Evolutionary conservation across 2,888 invertebrate species (phyloP).

Genomic region (Schrankia costaestrigalis): DNA sequence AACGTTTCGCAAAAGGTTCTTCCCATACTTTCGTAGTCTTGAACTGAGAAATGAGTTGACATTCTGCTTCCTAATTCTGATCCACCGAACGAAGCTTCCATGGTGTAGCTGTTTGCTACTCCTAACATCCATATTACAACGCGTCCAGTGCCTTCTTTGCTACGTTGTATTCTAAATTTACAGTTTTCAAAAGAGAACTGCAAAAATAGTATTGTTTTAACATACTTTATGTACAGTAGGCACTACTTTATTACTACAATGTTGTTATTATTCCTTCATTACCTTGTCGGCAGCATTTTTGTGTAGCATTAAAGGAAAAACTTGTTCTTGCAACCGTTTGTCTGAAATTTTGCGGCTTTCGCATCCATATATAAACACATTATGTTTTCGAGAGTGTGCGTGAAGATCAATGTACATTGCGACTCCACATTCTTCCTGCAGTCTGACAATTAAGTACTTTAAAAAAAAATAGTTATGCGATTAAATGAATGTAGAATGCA

Average conservation of each 20-base stretch:
- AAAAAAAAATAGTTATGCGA: neutral
- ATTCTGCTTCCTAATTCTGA: slow-evolving; percentile 90
- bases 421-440: slow-evolving; percentile 94
- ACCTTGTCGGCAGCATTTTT: slow-evolving; percentile 95
- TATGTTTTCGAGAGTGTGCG: slow-evolving; percentile 96
- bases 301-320: slow-evolving; percentile 96
- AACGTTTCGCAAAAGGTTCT: slow-evolving; percentile 95
- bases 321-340: slow-evolving; percentile 92
- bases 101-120: slow-evolving; percentile 95
- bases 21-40: slow-evolving; percentile 85
- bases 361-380: slow-evolving; percentile 98
- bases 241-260: no score
- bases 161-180: slow-evolving; percentile 95
- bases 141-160: slow-evolving; percentile 96
- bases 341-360: slow-evolving; percentile 90
- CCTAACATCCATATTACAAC: slow-evolving; percentile 98
- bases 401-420: slow-evolving; percentile 96
- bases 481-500: no score
- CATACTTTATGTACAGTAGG: no score
- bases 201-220: slow-evolving; percentile 28
- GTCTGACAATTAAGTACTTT: slow-evolving; percentile 62
- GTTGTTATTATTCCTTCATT: slow-evolving; percentile 12
- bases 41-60: slow-evolving; percentile 92
- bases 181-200: slow-evolving; percentile 97
- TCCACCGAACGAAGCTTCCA: slow-evolving; percentile 97